Conservation (phyloP, 2,113 vertebrate species). For the Myrmecophaga tridactyla region DNA sequence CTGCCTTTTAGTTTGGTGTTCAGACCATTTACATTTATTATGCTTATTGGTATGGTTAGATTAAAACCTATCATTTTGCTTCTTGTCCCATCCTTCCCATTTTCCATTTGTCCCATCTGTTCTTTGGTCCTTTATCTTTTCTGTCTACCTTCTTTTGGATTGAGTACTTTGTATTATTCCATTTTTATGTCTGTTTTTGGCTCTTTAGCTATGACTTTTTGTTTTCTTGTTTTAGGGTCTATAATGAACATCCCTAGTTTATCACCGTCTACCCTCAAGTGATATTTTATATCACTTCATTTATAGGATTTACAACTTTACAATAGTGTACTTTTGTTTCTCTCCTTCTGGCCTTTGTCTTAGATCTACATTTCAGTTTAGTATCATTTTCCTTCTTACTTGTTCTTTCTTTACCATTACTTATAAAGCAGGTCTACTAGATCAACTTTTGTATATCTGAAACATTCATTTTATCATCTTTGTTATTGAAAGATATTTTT, state of each 20-base stretch:
- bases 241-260: not conserved
- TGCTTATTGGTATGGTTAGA: not conserved
- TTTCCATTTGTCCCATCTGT: slow-evolving; percentile 13
- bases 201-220: not conserved
- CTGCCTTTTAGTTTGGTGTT: not conserved
- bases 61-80: not conserved
- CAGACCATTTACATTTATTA: not conserved
- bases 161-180: not conserved
- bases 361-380: not conserved
- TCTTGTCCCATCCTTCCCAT: not conserved
- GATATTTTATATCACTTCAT: not conserved
- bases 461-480: not conserved
- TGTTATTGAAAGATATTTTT: slow-evolving; percentile 26
- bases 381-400: not conserved
- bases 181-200: not conserved
- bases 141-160: not conserved
- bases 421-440: not conserved
- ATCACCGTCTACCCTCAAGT: not conserved
- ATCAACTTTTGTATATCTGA: not conserved
- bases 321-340: not conserved
- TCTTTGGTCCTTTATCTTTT: not conserved
- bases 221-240: not conserved
- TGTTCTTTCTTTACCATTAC: not conserved
- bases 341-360: not conserved
- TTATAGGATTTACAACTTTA: not conserved